Evolutionary conservation across 1,140 invertebrate genomes (phyloP), one percentile per base, ranked within the genome.

Genomic region (Panagrolaimus sp.): DNA sequence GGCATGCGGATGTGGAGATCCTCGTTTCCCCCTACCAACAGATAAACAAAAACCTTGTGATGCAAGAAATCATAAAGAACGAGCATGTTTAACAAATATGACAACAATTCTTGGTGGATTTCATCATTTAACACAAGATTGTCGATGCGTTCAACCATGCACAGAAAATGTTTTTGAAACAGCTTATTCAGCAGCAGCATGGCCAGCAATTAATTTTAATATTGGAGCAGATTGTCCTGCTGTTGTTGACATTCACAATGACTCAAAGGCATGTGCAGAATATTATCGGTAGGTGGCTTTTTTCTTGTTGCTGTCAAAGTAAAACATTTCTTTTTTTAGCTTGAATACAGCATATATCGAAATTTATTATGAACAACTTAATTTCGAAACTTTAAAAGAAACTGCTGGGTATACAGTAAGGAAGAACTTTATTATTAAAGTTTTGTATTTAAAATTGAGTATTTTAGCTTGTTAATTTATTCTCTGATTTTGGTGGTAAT

Each of bases 161-260:
- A 73, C 66, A 67, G 80, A 82, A 57, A 81, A 83, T 71, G 82
- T 82, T 0, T 82, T 83, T 53, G 81, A 82, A 69, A 83, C 80
- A 1, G 79, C 80, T 9, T 82, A 82, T 64, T 83, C 81, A 14
- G 80, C 80, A 48, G 82, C 80, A n/a, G 79, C 80, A 9, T 82
- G 80, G 80, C 80, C 80, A 43, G 72, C 78, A 25, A 44, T 71
- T 9, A 82, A 83, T 51, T 83, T 82, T 65, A 82, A 83, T 51
- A 82, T 83, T 48, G 78, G 78, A 16, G 77, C 65, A n/a, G 76
- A 76, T 62, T 76, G 74, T 65, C 62, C 73, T 42, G 38, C 51
- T n/a, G 72, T 76, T 5, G 38, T 67, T 31, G 63, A 68, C 9
- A 67, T 65, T 38, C 27, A 20, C 23, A 76, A 76, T 47, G 78